Evolutionary conservation across 2,888 invertebrate genomes (phyloP), one percentile per base, ranked within the genome.

Genomic region (Pimpla rufipes): DNA sequence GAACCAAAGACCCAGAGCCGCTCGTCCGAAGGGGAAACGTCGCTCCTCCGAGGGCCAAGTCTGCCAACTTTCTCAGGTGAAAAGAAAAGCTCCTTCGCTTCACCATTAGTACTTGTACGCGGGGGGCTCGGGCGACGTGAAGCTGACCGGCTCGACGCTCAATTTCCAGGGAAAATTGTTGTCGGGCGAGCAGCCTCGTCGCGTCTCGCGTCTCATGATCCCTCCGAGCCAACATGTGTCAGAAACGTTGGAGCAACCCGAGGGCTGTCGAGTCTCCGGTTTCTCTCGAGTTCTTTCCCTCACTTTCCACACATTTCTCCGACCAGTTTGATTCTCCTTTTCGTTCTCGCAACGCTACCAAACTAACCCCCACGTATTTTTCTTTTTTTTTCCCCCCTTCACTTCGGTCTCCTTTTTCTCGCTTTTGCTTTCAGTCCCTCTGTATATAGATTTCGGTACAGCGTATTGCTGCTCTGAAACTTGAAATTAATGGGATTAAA

Each of bases 401-500:
- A 18, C 6, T 16, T 13, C 8, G 2, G 11, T 0, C 23, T 47
- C 10, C 50, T 50, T 11, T 37, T 16, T 52, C 37, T 40, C n/a
- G n/a, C n/a, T 13, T 2, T 4, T 11, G 18, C 13, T n/a, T 16
- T 29, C 37, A 11, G 18, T 16, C 18, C 52, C 11, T 6, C 35
- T 37, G n/a, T 18, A 35, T 18, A 35, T 40, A 50, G 23, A 10
- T 35, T 37, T 50, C 68, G 7, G 47, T 11, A 29, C 29, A 47
- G 50, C 18, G 71, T 29, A 23, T 10, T 11, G n/a, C 40, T 45
- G 40, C 50, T 18, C 55, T 16, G 23, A 40, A 81, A 83, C 35
- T 76, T 81, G 16, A 42, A 35, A 71, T 66, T 81, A 71, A 77
- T 77, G 35, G 52, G 67, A 77, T 73, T 52, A 77, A 67, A 68